Conservation (phyloP, 1,140 invertebrate species). For the Drosophila lini region DNA sequence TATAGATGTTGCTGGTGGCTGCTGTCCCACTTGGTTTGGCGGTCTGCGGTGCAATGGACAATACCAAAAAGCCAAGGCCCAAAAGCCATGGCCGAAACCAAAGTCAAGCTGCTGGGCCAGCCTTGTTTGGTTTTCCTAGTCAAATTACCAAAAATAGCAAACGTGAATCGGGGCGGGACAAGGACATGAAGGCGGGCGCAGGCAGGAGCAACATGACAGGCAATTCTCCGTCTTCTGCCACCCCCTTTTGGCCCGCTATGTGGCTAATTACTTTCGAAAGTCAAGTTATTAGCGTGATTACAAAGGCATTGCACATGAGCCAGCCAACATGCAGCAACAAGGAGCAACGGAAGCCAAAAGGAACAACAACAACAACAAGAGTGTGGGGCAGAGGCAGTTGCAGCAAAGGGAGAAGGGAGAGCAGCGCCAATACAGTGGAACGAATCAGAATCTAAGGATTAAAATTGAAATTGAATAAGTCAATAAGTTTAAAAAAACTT, state of each 20-base stretch:
- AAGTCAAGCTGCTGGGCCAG: constrained; percentile 29
- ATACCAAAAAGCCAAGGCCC: constrained; percentile 16
- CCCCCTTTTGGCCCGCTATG: constrained; percentile 49
- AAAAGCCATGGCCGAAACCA: constrained; percentile 31
- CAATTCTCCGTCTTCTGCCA: constrained; percentile 19
- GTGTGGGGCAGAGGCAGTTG: neutral
- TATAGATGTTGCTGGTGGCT: constrained; percentile 2
- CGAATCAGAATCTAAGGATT: neutral
- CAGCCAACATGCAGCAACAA: constrained; percentile 41
- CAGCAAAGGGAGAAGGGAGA: neutral
- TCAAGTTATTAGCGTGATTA: constrained; percentile 83
- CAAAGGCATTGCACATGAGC: constrained; percentile 75
- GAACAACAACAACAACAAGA: constrained; percentile 25
- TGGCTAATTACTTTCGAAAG: constrained; percentile 83
- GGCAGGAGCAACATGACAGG: constrained; percentile 55
- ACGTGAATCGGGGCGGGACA: constrained; percentile 33
- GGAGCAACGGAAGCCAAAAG: constrained; percentile 31
- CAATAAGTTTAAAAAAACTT: too few relatives aligned
- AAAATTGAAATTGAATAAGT: neutral
- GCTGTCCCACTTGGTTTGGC: constrained; percentile 47
- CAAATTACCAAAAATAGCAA: constrained; percentile 74
- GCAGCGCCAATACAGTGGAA: constrained; percentile 6
- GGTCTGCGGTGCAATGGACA: constrained; percentile 35
- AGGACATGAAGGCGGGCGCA: constrained; percentile 9
- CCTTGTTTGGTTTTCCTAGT: constrained; percentile 60